These are phyloP conservation scores for Calliopum simillimum DNA, from an alignment of 2,888 invertebrate species.

Conservation along the genomic window DNA sequence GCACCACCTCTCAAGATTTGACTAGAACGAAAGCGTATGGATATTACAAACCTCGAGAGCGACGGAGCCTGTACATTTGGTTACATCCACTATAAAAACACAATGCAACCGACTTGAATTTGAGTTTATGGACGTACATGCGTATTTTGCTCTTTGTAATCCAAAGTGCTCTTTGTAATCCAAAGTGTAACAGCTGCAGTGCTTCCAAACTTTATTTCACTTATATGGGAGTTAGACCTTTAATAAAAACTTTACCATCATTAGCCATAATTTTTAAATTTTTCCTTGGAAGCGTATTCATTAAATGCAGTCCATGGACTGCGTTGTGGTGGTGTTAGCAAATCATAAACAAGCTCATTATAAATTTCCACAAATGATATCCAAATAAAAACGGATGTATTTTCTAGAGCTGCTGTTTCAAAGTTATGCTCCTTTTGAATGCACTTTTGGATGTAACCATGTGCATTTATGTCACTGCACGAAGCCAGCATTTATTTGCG, in stretches of 20 bases:
- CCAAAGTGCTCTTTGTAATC: slow-evolving; percentile 83
- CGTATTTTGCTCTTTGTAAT: slow-evolving; percentile 77
- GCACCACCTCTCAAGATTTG: too few relatives aligned
- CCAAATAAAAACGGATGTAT: too few relatives aligned
- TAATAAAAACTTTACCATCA: slow-evolving; percentile 67
- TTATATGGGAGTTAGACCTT: slow-evolving; percentile 66
- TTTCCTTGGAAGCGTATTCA: slow-evolving; percentile 47
- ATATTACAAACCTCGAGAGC: too few relatives aligned
- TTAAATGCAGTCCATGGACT: slow-evolving; percentile 40
- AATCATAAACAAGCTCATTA: too few relatives aligned
- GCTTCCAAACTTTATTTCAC: too few relatives aligned
- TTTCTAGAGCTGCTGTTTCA: too few relatives aligned
- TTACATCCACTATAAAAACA: too few relatives aligned
- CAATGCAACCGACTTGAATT: slow-evolving; percentile 91
- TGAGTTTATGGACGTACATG: slow-evolving; percentile 82
- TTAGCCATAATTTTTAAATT: slow-evolving; percentile 62
- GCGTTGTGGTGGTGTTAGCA: slow-evolving; percentile 71
- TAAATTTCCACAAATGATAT: too few relatives aligned
- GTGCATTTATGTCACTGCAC: slow-evolving; percentile 54
- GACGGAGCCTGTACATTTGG: too few relatives aligned
- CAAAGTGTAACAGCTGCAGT: too few relatives aligned
- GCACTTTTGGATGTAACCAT: slow-evolving; percentile 51
- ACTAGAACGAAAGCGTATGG: too few relatives aligned
- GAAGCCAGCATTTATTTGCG: slow-evolving; percentile 54
- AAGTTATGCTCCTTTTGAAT: too few relatives aligned